Evolutionary conservation across 2,113 vertebrate genomes (phyloP), one percentile per base, ranked within the genome.

Genomic region (Menura novaehollandiae): DNA sequence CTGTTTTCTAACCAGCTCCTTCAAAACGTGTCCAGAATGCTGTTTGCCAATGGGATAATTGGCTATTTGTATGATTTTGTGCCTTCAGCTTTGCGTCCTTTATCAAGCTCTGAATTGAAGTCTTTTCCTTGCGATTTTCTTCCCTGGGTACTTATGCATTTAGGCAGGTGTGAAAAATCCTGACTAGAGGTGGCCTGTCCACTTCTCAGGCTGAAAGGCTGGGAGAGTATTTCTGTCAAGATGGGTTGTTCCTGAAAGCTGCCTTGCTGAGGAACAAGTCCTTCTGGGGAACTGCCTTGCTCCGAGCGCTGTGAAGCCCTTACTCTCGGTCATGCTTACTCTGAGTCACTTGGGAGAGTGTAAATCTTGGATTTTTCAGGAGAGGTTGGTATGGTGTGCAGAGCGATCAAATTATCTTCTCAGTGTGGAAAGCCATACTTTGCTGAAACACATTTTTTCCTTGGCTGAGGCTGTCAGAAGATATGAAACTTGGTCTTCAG

Each of bases 51-150:
- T 13, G 44, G 14, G 13, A 52, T 71, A 63, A 30, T 56, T 43
- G 41, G 47, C 47, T 24, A 10, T 28, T 15, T 22, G 27, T 49
- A 4, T 49, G 8, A 35, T 22, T 64, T n/a, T 23, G 32, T 62
- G 22, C 32, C 39, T 64, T 52, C 58, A 23, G 49, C 41, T 72
- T 60, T 15, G 43, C 68, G 46, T 39, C 58, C 49, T 63, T 39
- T 49, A 32, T 6, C 1, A 4, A 35, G 32, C 13, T 52, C 64
- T 0, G 0, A 55, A 72, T 39, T 21, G 0, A 30, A n/a, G 58
- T 53, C 15, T 72, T 72, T n/a, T 55, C 27, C 39, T 43, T n/a
- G 15, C 7, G 0, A 4, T 59, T 71, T 83, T 88, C 18, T 68
- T 66, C 24, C n/a, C 11, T 12, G 37, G 39, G 11, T 72, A 18